Conservation (phyloP, 1,140 invertebrate species). For the Platorchestia sp. region DNA sequence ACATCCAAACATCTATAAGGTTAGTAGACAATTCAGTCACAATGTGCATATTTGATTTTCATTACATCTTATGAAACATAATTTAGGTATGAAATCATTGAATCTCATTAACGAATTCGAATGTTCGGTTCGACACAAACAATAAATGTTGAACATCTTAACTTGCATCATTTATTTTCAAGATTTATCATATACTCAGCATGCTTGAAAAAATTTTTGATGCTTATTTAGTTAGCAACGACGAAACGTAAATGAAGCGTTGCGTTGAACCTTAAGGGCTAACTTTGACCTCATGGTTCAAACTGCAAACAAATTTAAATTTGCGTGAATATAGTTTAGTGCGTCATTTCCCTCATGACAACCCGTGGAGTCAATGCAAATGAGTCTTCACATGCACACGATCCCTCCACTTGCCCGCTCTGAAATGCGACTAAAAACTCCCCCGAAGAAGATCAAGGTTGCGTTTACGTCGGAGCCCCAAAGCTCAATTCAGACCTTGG, state of each 20-base stretch:
- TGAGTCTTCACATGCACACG: background rate
- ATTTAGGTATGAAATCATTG: background rate
- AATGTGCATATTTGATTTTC: background rate
- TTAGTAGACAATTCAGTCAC: background rate
- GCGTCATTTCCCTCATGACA: background rate
- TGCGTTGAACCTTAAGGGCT: background rate
- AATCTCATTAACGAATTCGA: background rate
- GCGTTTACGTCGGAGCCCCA: background rate
- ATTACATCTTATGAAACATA: background rate
- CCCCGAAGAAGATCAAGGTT: constrained; percentile 31
- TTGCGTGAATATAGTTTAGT: background rate
- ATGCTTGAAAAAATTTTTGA: background rate
- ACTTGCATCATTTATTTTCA: background rate
- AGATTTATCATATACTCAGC: background rate
- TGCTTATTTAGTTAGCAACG: background rate
- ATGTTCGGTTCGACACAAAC: background rate
- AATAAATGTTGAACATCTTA: background rate
- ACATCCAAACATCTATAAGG: background rate
- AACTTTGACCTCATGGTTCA: background rate
- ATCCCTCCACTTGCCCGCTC: background rate
- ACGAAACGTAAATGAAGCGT: background rate
- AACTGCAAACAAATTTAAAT: background rate
- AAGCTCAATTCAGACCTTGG: background rate
- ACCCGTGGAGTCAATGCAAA: background rate
- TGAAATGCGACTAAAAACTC: constrained; percentile 27